These are phyloP conservation scores for Limnephilus marmoratus DNA, from an alignment of 2,888 invertebrate species.

Conservation along the genomic window DNA sequence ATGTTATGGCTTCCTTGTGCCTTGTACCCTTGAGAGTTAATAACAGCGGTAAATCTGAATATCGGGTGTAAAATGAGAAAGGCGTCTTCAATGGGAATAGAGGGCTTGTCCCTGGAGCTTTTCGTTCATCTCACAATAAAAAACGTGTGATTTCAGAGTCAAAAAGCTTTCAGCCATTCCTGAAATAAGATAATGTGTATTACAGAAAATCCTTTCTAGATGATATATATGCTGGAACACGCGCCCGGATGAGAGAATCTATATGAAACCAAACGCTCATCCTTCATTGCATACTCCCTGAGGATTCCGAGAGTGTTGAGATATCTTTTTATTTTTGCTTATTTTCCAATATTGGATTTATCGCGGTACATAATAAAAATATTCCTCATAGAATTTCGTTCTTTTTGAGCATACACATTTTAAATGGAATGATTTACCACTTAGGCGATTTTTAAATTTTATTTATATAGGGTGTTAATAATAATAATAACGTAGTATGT, in stretches of 20 bases:
- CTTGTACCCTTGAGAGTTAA: not conserved
- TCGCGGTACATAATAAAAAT: slow-evolving; percentile 33
- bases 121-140: slow-evolving; percentile 8
- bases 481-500: no score
- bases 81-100: slow-evolving; percentile 40
- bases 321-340: slow-evolving; percentile 43
- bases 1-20: no score
- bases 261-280: slow-evolving; percentile 42
- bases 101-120: slow-evolving; percentile 43
- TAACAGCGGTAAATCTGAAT: slow-evolving; percentile 8
- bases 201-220: slow-evolving; percentile 24
- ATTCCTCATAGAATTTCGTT: slow-evolving; percentile 24
- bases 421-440: not conserved
- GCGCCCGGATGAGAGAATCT: slow-evolving; percentile 28
- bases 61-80: slow-evolving; percentile 50
- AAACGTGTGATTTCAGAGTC: slow-evolving; percentile 51
- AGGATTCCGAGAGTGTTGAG: slow-evolving; percentile 39
- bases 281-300: slow-evolving; percentile 27
- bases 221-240: slow-evolving; percentile 37
- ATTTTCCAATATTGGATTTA: slow-evolving; percentile 44
- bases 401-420: slow-evolving; percentile 19
- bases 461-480: no score
- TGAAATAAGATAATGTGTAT: slow-evolving; percentile 59
- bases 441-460: no score
- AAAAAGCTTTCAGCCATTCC: slow-evolving; percentile 62